Conservation (phyloP, 2,888 invertebrate species). For the Eurytoma californica region DNA sequence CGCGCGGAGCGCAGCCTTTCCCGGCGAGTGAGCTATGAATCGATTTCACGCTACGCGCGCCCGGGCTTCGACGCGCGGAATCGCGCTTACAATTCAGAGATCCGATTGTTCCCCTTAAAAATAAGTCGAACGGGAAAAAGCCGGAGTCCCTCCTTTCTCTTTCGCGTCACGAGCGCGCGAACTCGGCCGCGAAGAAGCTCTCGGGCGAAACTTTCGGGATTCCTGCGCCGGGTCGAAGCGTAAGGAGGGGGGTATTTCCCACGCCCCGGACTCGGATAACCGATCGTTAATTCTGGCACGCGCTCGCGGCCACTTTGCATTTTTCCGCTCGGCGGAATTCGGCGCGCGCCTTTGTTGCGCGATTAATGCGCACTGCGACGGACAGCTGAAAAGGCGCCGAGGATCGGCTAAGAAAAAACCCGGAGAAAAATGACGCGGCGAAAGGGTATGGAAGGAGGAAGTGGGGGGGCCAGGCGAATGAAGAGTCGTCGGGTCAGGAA, state of each 20-base stretch:
- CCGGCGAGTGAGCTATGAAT: not conserved
- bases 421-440: not conserved
- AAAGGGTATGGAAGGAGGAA: not conserved
- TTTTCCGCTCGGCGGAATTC: not conserved
- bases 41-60: not conserved
- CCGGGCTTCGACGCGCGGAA: not conserved
- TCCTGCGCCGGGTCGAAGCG: not conserved
- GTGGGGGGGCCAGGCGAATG: not conserved
- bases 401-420: not conserved
- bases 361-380: not conserved
- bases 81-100: conserved; percentile 15
- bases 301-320: conserved; percentile 17
- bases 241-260: not conserved
- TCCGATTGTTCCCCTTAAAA: conserved; percentile 10
- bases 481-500: not conserved
- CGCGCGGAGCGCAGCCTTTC: not conserved
- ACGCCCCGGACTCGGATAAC: not conserved
- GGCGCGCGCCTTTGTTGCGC: conserved; percentile 4
- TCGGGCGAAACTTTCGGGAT: conserved; percentile 4
- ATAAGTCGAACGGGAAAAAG: conserved; percentile 2
- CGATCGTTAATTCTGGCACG: conserved; percentile 9
- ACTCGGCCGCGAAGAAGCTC: not conserved
- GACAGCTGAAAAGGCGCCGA: conserved; percentile 1
- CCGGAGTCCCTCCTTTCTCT: not conserved
- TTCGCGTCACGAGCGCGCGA: not conserved